phyloP scores from a whole-genome alignment of 2,113 vertebrate species.

The Hemichromis elongatus region DNA sequence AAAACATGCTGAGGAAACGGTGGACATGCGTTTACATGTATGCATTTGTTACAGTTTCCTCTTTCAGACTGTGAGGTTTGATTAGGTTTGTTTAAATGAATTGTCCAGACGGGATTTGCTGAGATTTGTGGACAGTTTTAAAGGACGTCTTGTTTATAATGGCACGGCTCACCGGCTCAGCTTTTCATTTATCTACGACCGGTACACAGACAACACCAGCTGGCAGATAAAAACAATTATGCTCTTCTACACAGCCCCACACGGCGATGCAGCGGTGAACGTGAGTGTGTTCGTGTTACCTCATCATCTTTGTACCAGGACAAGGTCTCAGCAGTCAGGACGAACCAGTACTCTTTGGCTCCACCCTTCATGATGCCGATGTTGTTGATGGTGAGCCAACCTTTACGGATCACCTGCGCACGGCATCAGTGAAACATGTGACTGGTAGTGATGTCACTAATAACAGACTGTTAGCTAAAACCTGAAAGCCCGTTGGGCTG shows the following conservation, averaged over 20 bases:
- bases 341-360: constrained; percentile 94
- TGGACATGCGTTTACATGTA: not conserved
- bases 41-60: too few relatives aligned
- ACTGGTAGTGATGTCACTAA: not conserved
- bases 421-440: not conserved
- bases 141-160: not conserved
- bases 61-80: not conserved
- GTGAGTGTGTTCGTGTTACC: constrained; percentile 67
- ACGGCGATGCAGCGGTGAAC: not conserved
- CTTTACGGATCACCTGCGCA: constrained; percentile 86
- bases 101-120: not conserved
- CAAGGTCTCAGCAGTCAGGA: constrained; percentile 88
- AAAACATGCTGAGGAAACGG: not conserved
- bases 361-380: constrained; percentile 90
- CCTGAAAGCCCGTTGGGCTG: not conserved
- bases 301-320: constrained; percentile 97
- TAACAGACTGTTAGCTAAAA: not conserved
- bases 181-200: not conserved
- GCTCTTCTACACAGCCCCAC: not conserved
- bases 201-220: not conserved
- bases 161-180: not conserved
- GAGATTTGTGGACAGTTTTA: not conserved
- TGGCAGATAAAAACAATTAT: not conserved
- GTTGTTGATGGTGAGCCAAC: constrained; percentile 57
- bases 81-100: not conserved